A percentile compares a stretch with the other conserved stretches of the same genome.
phyloP scores from a whole-genome alignment of 2,113 vertebrate genomes.

The Gobius niger region DNA sequence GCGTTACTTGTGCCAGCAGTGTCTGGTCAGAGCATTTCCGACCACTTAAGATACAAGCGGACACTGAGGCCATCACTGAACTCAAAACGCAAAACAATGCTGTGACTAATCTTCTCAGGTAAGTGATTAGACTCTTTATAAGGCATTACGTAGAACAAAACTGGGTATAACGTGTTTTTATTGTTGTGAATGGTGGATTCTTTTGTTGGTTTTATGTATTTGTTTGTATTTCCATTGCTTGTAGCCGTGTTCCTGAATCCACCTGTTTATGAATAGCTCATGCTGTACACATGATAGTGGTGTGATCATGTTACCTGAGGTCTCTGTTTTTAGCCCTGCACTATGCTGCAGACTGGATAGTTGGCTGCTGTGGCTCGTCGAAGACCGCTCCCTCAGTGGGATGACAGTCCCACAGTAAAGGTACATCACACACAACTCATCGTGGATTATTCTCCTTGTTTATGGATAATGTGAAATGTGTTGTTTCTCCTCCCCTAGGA shows the following conservation, averaged over 20 bases:
- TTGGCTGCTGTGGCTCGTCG: constrained; percentile 51
- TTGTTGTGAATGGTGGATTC: background rate
- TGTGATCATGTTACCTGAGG: constrained; percentile 34
- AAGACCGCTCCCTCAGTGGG: constrained; percentile 20
- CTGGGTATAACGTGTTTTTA: background rate
- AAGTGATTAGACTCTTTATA: constrained; percentile 21
- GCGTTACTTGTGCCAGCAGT: constrained; percentile 14
- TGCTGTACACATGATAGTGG: constrained; percentile 42
- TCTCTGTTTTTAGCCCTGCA: constrained; percentile 37
- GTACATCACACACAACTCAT: constrained; percentile 20
- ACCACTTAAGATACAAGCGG: background rate
- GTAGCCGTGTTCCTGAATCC: background rate
- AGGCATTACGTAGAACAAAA: background rate
- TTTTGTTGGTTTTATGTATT: background rate
- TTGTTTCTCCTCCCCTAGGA: constrained; percentile 26
- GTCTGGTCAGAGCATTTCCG: background rate
- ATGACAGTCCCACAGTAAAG: constrained; percentile 24
- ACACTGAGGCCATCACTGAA: background rate
- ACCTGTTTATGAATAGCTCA: too few relatives aligned
- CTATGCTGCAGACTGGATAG: constrained; percentile 40
- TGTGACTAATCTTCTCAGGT: constrained; percentile 70
- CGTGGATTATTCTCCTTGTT: background rate
- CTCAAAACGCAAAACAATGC: constrained; percentile 31
- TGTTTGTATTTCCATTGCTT: background rate
- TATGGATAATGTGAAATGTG: background rate